Base-by-base conservation (phyloP, 2,888 invertebrate genomes). In the Mythimna albipuncta region DNA sequence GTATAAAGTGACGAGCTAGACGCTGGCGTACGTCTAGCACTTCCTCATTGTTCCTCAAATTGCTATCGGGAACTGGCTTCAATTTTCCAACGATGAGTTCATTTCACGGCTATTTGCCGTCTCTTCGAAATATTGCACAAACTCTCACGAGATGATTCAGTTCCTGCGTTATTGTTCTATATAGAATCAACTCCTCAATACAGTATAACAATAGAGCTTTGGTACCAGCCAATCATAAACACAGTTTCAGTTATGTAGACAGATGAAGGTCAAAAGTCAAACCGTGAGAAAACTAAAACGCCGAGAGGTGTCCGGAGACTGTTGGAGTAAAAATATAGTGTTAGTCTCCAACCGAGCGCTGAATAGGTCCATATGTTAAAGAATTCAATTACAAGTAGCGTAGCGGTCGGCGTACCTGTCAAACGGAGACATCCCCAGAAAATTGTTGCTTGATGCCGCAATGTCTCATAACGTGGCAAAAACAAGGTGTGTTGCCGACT, bases 401-500 rank as follows among this genome's bases (percentile, higher is more conserved):
- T 64, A 64, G 63, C 73, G 74, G 74, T 62, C 69, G 62, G 50
- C 72, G 66, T 64, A 16, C 68, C 67, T 77, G 80, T 83, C 87
- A 82, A 86, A 81, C 72, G 52, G 61, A 75, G 78, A 84, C 70
- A 68, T 79, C 58, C 21, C 63, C 64, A 65, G 72, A 64, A 83
- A 78, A 82, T 86, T 82, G 85, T 88, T 83, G 73, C 87, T 84
- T 83, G 84, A 88, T 86, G 82, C 85, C 86, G 83, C 90, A 80
- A 89, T 90, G 89, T 91, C 91, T 91, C 91, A 92, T 93, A 92
- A 89, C 89, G 87, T 87, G 81, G 86, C 89, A 92, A 94, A 94
- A 93, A 93, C 90, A 91, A 92, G 90, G 91, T 93, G 92, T 91
- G 90, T 89, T 91, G 89, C 88, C 79, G 87, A 89, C 92, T 92